Conservation (phyloP, 1,140 invertebrate genomes). For the Sesamia nonagrioides region DNA sequence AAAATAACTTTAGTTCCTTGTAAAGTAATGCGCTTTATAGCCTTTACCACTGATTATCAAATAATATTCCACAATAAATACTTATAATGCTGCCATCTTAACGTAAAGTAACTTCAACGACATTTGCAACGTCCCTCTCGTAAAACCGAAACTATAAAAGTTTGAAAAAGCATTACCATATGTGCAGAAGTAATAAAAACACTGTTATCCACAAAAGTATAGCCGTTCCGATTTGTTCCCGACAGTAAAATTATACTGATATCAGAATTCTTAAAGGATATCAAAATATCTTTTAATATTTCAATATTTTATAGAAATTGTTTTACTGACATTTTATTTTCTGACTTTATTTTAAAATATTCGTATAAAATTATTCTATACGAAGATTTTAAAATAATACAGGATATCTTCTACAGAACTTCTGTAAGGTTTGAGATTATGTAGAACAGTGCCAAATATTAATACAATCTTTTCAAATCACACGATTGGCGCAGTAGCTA, state of each 20-base stretch:
- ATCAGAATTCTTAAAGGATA: slow-evolving; percentile 5
- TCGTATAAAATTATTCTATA: neutral
- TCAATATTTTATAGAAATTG: slow-evolving; percentile 4
- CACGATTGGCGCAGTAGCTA: no score
- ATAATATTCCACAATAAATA: slow-evolving; percentile 17
- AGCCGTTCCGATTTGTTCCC: slow-evolving; percentile 4
- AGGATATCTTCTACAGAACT: neutral
- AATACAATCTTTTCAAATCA: no score
- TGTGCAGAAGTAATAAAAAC: slow-evolving; percentile 47
- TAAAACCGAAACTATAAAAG: slow-evolving; percentile 48
- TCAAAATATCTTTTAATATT: slow-evolving; percentile 33
- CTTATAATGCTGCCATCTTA: slow-evolving; percentile 1
- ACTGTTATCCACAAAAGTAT: slow-evolving; percentile 35
- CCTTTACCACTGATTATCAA: slow-evolving; percentile 1
- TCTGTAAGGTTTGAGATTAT: no score
- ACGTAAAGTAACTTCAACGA: slow-evolving; percentile 34
- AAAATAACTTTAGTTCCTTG: neutral
- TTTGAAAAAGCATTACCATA: slow-evolving; percentile 51
- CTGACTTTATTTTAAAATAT: no score
- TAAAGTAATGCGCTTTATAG: neutral
- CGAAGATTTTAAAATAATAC: neutral
- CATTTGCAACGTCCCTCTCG: slow-evolving; percentile 5
- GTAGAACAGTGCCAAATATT: no score
- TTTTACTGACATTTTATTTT: neutral
- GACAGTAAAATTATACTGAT: slow-evolving; percentile 28